Evolutionary conservation across 2,797 vertebrate species (phyloP).

Genomic region (Pteropus rufus): DNA sequence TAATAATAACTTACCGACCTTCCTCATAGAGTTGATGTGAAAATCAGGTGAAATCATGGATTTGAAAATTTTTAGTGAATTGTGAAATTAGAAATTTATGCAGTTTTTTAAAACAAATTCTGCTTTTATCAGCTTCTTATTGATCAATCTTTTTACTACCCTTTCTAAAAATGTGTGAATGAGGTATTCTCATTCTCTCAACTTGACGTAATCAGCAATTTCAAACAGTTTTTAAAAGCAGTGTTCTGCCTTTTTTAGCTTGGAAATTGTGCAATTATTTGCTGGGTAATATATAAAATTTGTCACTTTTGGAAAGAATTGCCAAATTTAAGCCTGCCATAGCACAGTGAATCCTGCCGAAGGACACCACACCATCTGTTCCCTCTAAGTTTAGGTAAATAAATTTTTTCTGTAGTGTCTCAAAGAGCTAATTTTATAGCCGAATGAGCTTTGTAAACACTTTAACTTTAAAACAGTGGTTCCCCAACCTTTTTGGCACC

Average conservation of each 20-base stretch:
- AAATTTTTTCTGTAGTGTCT: not conserved
- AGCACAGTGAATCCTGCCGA: not conserved
- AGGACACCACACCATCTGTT: not conserved
- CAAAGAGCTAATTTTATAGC: not conserved
- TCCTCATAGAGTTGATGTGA: not conserved
- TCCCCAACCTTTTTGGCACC: no score
- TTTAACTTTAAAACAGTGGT: not conserved
- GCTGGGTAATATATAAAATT: not conserved
- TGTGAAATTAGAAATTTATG: not conserved
- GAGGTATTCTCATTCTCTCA: not conserved
- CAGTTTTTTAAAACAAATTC: not conserved
- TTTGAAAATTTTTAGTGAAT: not conserved
- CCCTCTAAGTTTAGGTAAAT: not conserved
- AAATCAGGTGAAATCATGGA: not conserved
- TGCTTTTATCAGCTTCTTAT: not conserved
- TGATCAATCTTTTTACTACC: not conserved
- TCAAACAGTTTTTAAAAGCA: not conserved
- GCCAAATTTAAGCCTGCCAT: not conserved
- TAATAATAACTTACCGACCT: not conserved
- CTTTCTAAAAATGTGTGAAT: not conserved
- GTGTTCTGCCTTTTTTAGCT: not conserved
- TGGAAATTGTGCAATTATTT: not conserved
- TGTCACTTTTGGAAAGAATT: slow-evolving; percentile 6
- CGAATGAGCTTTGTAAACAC: not conserved
- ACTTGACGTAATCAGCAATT: not conserved